These are phyloP conservation scores for Mythimna loreyi DNA, from an alignment of 2,888 invertebrate genomes.

Conservation along the genomic window DNA sequence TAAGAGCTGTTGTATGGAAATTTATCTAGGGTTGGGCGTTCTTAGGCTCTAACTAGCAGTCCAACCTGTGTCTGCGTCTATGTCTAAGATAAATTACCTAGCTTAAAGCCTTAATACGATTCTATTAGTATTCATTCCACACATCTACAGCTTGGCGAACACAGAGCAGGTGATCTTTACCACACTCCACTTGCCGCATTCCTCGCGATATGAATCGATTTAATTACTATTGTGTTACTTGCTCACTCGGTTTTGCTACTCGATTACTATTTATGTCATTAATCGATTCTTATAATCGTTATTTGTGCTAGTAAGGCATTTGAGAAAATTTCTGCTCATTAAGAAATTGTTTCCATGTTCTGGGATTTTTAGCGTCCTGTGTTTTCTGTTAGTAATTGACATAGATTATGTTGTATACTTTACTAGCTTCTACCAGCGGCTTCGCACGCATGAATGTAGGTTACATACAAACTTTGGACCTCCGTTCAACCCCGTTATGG, in stretches of 20 bases:
- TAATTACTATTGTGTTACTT: slow-evolving; percentile 65
- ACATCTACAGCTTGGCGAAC: slow-evolving; percentile 49
- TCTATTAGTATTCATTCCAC: slow-evolving; percentile 58
- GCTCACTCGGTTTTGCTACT: slow-evolving; percentile 60
- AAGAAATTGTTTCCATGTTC: not conserved
- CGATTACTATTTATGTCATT: slow-evolving; percentile 51
- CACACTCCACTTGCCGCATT: slow-evolving; percentile 77
- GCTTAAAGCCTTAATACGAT: slow-evolving; percentile 35
- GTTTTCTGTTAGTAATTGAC: not conserved
- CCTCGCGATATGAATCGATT: slow-evolving; percentile 69
- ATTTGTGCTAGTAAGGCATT: slow-evolving; percentile 40
- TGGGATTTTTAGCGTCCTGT: not conserved
- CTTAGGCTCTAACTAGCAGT: not conserved
- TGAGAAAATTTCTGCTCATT: slow-evolving; percentile 10
- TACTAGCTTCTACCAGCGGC: too few species aligned
- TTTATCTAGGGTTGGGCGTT: too few species aligned
- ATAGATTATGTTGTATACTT: not conserved
- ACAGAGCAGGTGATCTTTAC: slow-evolving; percentile 75
- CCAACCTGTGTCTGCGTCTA: slow-evolving; percentile 27
- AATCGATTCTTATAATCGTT: slow-evolving; percentile 53
- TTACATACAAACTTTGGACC: too few species aligned
- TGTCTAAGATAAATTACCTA: slow-evolving; percentile 46
- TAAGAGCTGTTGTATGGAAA: too few species aligned
- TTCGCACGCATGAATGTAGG: too few species aligned
- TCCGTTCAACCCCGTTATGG: too few species aligned